These are phyloP conservation scores for Ophraella communa DNA, from an alignment of 2,888 invertebrate species.

Conservation along the genomic window DNA sequence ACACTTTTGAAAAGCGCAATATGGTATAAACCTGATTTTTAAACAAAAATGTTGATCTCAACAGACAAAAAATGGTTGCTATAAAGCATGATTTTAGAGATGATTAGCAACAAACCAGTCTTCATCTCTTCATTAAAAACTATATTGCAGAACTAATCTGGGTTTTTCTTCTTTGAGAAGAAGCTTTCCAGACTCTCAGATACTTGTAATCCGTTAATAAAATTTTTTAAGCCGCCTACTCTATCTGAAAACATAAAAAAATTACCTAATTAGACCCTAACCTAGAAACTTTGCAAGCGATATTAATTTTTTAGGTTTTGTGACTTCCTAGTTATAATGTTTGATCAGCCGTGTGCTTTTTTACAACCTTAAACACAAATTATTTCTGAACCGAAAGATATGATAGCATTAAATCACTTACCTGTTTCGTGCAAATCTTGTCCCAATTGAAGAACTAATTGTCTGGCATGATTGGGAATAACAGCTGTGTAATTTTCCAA, in stretches of 20 bases:
- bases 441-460: constrained; percentile 88
- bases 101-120: constrained; percentile 19
- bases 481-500: constrained; percentile 92
- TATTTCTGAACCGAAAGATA: background rate
- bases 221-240: constrained; percentile 6
- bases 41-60: constrained; percentile 44
- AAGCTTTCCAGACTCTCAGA: constrained; percentile 11
- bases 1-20: background rate
- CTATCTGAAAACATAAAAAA: constrained; percentile 19
- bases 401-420: constrained; percentile 29
- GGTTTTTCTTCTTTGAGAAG: constrained; percentile 5
- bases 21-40: background rate
- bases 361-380: background rate
- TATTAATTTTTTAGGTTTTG: background rate
- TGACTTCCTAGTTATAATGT: background rate
- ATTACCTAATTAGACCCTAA: background rate
- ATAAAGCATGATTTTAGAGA: constrained; percentile 16
- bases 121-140: background rate
- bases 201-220: constrained; percentile 17
- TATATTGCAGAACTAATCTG: constrained; percentile 1
- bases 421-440: constrained; percentile 64
- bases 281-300: background rate
- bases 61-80: constrained; percentile 28
- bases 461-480: constrained; percentile 93
- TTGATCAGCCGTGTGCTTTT: background rate